Evolutionary conservation across 2,888 invertebrate species (phyloP), one percentile per base, ranked within the genome.

Genomic region (Xanthia icteritia): DNA sequence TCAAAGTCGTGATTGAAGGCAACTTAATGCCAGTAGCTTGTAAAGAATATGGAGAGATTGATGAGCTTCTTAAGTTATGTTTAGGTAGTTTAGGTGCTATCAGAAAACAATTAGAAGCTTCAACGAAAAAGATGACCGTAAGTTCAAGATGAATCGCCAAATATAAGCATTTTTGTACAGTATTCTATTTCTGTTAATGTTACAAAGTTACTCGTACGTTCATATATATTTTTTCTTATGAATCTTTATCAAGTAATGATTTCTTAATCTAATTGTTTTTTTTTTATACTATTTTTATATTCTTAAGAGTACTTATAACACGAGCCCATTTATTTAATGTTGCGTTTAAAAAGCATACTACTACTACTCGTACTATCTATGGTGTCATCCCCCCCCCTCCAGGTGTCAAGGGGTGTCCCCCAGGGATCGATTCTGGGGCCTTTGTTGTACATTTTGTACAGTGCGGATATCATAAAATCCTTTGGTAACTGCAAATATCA

Each of bases 1-100:
- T 94, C 9, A 93, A 92, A 69, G 76, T 95, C 3, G 83, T 84
- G 9, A 86, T 95, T 5, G 94, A 94, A 70, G 95, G 95, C 0
- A 95, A 95, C 56, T 76, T 74, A 42, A 48, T 95, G 31, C 95
- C 95, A 0, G 42, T 72, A 0, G 8, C 31, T 6, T 93, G 94
- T 87, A 71, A 67, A 5, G 95, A 95, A 70, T 84, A 92, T 66
- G n/a, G 13, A 0, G 69, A 89, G 48, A 92, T 95, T 15, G 90
- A 93, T 72, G 79, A 83, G 2, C 70, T 94, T 0, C 17, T 76
- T 4, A 5, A 5, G 11, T 9, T 6, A 20, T 5, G 17, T 45
- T 48, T 3, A 45, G 4, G 1, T 27, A 0, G 31, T 17, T 5
- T 2, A 45, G 11, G 11, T 27, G 2, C 23, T 17, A 1, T 1